Base-by-base conservation (phyloP, 2,888 invertebrate genomes). In the Andrena hattorfiana region DNA sequence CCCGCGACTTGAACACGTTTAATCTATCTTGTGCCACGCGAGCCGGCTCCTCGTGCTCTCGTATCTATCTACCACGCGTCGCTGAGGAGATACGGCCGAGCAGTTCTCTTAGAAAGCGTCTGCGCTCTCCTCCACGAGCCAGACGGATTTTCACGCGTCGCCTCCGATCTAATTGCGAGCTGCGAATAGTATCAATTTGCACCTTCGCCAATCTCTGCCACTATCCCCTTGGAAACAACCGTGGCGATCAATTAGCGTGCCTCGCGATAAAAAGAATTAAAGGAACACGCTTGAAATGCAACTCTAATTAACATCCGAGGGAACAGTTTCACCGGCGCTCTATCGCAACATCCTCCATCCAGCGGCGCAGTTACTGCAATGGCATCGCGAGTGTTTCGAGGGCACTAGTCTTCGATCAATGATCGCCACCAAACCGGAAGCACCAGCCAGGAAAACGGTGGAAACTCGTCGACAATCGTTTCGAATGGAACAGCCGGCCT, bases 1-100 rank as follows among this genome's bases (percentile, higher is more conserved):
- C 75, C 84, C 84, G 79, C 63, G 42, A 77, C 77, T 82, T 68
- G 71, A 85, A 81, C 76, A 54, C 74, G 74, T 80, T 75, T 83
- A 79, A 81, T 88, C 86, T 81, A 83, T 85, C 86, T 85, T 87
- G 83, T 64, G 74, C 73, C 20, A 70, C 85, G 73, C 87, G 77
- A 77, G 79, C 32, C 63, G 77, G 59, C 76, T 73, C 66, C 75
- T 79, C 77, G 78, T 63, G 77, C 80, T 64, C 77, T 59, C 63
- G 67, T 81, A 78, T 84, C 85, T 81, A 78, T 84, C 85, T 79
- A 78, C 71, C 87, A 69, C 42, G 48, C 66, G 42, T 71, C 79
- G 72, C 16, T 42, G 28, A 54, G 66, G 51, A 68, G 75, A 82
- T 67, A 81, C 42, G 66, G 7, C 28, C 60, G 75, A 66, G 35